phyloP scores from a whole-genome alignment of 2,113 vertebrate species.

The Labeo rohita region DNA sequence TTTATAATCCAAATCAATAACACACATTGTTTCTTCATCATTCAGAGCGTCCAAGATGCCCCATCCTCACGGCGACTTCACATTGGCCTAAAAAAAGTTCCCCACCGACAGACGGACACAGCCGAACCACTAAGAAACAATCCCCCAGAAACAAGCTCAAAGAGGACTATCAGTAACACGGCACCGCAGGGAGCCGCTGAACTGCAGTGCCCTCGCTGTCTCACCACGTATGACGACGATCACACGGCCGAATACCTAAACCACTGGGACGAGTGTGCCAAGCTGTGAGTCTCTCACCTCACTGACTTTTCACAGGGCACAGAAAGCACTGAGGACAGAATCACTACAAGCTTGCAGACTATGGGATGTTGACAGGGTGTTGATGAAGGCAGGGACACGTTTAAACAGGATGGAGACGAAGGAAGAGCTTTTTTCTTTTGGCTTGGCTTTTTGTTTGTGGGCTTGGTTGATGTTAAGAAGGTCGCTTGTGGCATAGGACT shows the following conservation, averaged over 20 bases:
- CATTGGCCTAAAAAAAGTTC: slow-evolving; percentile 68
- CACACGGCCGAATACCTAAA: slow-evolving; percentile 81
- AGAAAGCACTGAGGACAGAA: slow-evolving; percentile 56
- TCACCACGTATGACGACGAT: slow-evolving; percentile 77
- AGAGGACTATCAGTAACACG: slow-evolving; percentile 52
- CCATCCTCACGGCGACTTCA: slow-evolving; percentile 69
- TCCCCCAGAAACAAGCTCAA: slow-evolving; percentile 58
- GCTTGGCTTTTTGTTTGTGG: not conserved
- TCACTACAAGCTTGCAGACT: slow-evolving; percentile 62
- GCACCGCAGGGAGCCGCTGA: slow-evolving; percentile 72
- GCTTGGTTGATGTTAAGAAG: slow-evolving; percentile 9
- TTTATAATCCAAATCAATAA: not conserved
- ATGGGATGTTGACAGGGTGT: not conserved
- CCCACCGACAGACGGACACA: slow-evolving; percentile 55
- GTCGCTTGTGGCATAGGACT: not conserved
- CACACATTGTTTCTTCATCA: slow-evolving; percentile 20
- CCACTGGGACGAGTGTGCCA: slow-evolving; percentile 85
- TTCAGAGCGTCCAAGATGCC: slow-evolving; percentile 75
- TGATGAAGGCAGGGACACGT: slow-evolving; percentile 10
- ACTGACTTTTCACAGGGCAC: slow-evolving; percentile 10
- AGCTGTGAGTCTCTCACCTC: slow-evolving; percentile 60
- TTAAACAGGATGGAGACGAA: slow-evolving; percentile 12
- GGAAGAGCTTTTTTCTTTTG: not conserved
- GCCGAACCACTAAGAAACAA: slow-evolving; percentile 66
- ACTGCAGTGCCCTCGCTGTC: slow-evolving; percentile 87